Base-by-base conservation (phyloP, 1,140 invertebrate genomes). In the Drosophila cardini region DNA sequence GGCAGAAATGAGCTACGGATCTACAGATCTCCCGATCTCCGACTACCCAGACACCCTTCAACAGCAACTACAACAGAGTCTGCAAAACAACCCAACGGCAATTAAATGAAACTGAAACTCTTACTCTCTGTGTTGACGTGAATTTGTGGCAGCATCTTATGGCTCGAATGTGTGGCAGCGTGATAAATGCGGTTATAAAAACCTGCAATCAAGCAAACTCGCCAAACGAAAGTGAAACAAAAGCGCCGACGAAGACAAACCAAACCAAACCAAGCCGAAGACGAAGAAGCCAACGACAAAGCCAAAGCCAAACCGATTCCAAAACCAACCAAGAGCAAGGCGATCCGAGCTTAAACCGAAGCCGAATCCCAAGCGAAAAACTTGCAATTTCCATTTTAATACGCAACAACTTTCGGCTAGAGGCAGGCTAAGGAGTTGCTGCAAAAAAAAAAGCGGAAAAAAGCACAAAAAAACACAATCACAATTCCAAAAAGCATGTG, bases 381-480 rank as follows among this genome's bases (percentile, higher is more conserved):
- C 73, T 89, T 84, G 84, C 84, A 89, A 89, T 89, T 89, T 90
- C 84, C 85, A 89, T 89, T 89, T 89, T 84, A 85, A 89, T 89
- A 84, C 84, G 77, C 84, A 89, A 89, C 84, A 89, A 87, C 84
- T 87, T 87, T 87, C 83, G 80, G 84, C 85, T 89, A 87, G 85
- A 84, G 85, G 73, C 84, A 84, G 78, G 70, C 82, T 38, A 78
- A 62, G 63, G 62, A 80, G 60, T 56, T 56, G 43, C 38, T n/a
- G 40, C 40, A 26, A 26, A 26, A 26, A 26, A 26, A n/a, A n/a
- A n/a, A n/a, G n/a, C n/a, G n/a, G n/a, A n/a, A n/a, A n/a, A 26
- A 4, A 21, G 21, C 21, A 26, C 21, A 26, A 26, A 26, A 26
- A 26, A 26, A 26, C 50, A 60, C 61, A 55, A 30, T 21, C 74